phyloP scores from a whole-genome alignment of 2,888 invertebrate species.

The Platerodrilus igneus region DNA sequence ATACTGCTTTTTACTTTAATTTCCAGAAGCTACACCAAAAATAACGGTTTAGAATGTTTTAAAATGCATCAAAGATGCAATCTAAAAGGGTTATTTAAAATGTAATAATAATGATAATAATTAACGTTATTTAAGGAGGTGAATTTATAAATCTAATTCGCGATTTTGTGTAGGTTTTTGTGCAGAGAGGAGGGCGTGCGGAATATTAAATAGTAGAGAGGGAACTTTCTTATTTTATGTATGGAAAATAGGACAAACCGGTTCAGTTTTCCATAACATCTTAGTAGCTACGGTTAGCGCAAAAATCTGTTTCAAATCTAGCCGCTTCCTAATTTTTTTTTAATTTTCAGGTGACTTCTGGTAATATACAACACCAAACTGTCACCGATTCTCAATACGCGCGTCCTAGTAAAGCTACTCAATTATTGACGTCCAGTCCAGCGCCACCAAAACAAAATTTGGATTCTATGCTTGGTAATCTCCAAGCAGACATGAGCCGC shows the following conservation, averaged over 20 bases:
- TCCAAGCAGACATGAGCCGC: slow-evolving; percentile 96
- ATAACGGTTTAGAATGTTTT: too few species aligned
- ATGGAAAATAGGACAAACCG: slow-evolving; percentile 22
- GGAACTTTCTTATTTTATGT: slow-evolving; percentile 26
- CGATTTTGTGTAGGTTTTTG: slow-evolving; percentile 19
- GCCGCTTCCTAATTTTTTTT: slow-evolving; percentile 2
- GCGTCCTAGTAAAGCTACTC: slow-evolving; percentile 55
- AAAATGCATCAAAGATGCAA: too few species aligned
- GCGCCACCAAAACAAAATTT: slow-evolving; percentile 51
- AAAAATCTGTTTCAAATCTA: slow-evolving; percentile 1
- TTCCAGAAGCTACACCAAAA: too few species aligned
- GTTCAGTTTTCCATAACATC: slow-evolving; percentile 18
- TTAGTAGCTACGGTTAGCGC: slow-evolving; percentile 14
- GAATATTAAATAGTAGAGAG: slow-evolving; percentile 17
- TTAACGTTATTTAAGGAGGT: too few species aligned
- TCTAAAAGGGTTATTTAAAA: too few species aligned
- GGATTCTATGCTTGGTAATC: slow-evolving; percentile 83
- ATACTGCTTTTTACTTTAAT: too few species aligned
- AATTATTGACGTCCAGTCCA: slow-evolving; percentile 35
- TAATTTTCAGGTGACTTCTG: slow-evolving; percentile 56
- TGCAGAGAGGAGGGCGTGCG: slow-evolving; percentile 15
- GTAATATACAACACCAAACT: slow-evolving; percentile 59
- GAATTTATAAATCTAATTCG: too few species aligned
- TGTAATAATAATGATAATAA: too few species aligned
- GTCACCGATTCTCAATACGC: slow-evolving; percentile 67